Percentiles rank a stretch among this genome's conserved stretches.
Evolutionary conservation across 1,140 invertebrate species (phyloP).

Genomic region (Kradibia gibbosae): DNA sequence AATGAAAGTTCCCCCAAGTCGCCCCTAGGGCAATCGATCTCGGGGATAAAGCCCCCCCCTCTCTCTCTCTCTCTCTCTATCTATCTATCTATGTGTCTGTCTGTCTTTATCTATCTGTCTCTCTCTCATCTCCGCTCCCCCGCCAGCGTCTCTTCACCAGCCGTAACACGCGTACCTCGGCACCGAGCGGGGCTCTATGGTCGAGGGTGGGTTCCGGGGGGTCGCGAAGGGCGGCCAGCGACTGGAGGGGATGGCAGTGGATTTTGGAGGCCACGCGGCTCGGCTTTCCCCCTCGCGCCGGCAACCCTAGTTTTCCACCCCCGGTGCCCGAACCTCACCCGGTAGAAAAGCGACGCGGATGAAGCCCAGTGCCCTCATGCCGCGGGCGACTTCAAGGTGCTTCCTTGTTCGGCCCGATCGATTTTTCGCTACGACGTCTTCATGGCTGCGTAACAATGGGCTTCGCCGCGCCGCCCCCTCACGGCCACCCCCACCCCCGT

Average conservation of each 20-base stretch:
- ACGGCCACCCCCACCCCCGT: background rate
- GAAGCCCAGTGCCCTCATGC: slow-evolving; percentile 35
- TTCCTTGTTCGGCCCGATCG: background rate
- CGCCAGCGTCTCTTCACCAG: no score
- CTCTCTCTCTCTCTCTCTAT: no score
- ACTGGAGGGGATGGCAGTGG: no score
- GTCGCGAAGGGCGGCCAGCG: no score
- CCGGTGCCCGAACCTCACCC: slow-evolving; percentile 11
- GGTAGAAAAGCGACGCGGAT: slow-evolving; percentile 51
- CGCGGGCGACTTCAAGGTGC: slow-evolving; percentile 1
- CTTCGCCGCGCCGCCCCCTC: no score
- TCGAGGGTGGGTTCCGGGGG: no score
- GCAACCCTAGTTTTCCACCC: slow-evolving; percentile 32
- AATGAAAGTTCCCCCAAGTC: slow-evolving; percentile 51
- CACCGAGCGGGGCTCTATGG: background rate
- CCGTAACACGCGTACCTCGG: background rate
- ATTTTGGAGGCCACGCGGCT: background rate
- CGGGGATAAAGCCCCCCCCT: background rate
- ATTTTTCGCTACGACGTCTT: background rate
- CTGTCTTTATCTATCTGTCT: no score
- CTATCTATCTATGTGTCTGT: no score
- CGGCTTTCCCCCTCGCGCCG: background rate
- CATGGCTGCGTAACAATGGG: no score
- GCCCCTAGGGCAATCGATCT: background rate
- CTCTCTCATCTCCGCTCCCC: no score